phyloP scores from a whole-genome alignment of 2,888 invertebrate species.

The Cetonia aurata region DNA sequence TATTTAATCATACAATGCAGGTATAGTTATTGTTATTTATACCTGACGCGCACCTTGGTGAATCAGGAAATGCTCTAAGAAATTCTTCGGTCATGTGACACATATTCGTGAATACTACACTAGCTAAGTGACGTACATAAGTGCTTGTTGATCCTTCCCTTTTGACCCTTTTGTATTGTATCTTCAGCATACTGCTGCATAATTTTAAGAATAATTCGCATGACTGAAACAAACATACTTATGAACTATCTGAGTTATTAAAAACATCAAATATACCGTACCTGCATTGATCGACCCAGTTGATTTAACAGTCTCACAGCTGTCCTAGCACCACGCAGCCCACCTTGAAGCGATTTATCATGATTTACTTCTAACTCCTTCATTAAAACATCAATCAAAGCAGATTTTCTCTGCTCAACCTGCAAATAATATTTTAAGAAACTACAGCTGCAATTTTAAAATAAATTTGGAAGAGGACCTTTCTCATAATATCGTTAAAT shows the following conservation, averaged over 20 bases:
- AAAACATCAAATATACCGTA: conserved; percentile 46
- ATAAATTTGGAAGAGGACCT: conserved; percentile 51
- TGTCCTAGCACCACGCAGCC: conserved; percentile 85
- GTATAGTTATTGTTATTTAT: conserved; percentile 40
- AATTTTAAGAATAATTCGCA: conserved; percentile 86
- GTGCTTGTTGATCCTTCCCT: conserved; percentile 83
- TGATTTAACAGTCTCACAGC: conserved; percentile 88
- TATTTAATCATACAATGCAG: too few relatives aligned
- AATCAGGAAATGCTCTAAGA: conserved; percentile 84
- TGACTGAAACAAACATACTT: conserved; percentile 69
- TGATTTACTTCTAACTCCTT: conserved; percentile 91
- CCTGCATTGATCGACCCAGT: conserved; percentile 77
- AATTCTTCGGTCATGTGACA: conserved; percentile 75
- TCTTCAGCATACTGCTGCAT: conserved; percentile 85
- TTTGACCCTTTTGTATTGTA: conserved; percentile 84
- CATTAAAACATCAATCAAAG: conserved; percentile 87
- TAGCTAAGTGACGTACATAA: conserved; percentile 85
- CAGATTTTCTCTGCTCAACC: conserved; percentile 80
- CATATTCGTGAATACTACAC: conserved; percentile 87
- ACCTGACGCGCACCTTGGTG: conserved; percentile 81
- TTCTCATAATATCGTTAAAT: conserved; percentile 68
- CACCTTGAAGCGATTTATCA: conserved; percentile 91
- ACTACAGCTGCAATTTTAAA: conserved; percentile 5
- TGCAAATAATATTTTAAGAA: conserved; percentile 57
- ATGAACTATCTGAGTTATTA: conserved; percentile 1